Evolutionary conservation across 2,888 invertebrate genomes (phyloP).

Genomic region (Meiosimyza platycephala): DNA sequence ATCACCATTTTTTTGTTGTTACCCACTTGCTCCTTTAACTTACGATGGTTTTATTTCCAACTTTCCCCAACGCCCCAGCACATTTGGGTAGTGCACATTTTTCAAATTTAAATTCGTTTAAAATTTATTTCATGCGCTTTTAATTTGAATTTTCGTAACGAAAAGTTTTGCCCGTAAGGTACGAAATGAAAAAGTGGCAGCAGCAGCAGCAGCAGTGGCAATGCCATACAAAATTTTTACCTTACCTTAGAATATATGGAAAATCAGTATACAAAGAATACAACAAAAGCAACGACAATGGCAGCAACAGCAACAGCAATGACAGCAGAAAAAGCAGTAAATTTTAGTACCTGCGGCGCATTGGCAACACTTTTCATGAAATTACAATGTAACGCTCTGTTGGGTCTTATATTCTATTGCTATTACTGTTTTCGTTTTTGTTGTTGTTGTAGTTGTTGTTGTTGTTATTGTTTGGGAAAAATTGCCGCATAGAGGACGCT

Average conservation of each 20-base stretch:
- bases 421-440: constrained; percentile 7
- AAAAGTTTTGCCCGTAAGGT: constrained; percentile 1
- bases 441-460: neutral
- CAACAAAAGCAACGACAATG: neutral
- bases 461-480: neutral
- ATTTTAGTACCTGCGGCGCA: constrained; percentile 24
- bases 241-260: too few species aligned
- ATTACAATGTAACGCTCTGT: constrained; percentile 36
- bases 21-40: neutral
- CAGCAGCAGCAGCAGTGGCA: neutral
- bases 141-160: constrained; percentile 50
- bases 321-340: constrained; percentile 15
- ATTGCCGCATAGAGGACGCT: constrained; percentile 23
- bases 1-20: neutral
- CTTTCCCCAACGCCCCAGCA: neutral
- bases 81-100: neutral
- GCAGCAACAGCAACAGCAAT: neutral
- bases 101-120: constrained; percentile 48
- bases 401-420: constrained; percentile 18
- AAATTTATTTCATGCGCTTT: constrained; percentile 58
- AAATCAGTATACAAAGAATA: too few species aligned
- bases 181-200: too few species aligned
- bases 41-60: neutral
- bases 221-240: too few species aligned
- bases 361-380: constrained; percentile 34